Conservation (phyloP, 2,888 invertebrate genomes). For the Drosophila prolongata region DNA sequence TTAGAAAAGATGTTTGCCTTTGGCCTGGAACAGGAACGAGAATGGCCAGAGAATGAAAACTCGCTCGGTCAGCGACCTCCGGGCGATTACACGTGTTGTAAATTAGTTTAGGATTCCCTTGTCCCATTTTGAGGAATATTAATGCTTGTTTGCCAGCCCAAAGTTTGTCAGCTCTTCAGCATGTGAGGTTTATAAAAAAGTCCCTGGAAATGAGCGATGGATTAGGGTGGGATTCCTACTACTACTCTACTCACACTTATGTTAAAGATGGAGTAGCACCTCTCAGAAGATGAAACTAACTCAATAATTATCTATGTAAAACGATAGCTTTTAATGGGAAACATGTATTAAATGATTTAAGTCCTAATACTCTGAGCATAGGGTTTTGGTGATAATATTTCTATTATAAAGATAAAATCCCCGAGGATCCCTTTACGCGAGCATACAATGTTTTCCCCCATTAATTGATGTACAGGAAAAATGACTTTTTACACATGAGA, state of each 20-base stretch:
- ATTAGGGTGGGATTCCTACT: no score
- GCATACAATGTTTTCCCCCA: constrained; percentile 26
- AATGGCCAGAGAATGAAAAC: constrained; percentile 29
- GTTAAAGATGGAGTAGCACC: no score
- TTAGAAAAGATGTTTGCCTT: constrained; percentile 61
- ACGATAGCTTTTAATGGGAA: no score
- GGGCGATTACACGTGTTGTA: constrained; percentile 75
- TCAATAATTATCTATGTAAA: no score
- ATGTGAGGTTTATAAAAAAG: constrained; percentile 6
- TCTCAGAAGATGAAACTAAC: no score
- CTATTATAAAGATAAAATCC: not conserved
- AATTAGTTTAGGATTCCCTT: constrained; percentile 73
- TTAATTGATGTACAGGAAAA: constrained; percentile 38
- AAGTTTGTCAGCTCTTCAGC: constrained; percentile 21
- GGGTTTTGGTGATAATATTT: no score
- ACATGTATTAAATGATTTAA: no score
- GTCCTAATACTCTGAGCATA: no score
- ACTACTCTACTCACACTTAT: no score
- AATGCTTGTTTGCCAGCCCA: constrained; percentile 59
- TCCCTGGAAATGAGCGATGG: constrained; percentile 19
- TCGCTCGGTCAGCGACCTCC: constrained; percentile 71
- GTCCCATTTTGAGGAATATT: constrained; percentile 48
- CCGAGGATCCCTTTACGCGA: constrained; percentile 2
- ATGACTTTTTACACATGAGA: constrained; percentile 54
- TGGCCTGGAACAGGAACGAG: constrained; percentile 48